phyloP scores from a whole-genome alignment of 30 jellyfish, hydroid and myxozoan genomes.

The Sanderia malayensis region DNA sequence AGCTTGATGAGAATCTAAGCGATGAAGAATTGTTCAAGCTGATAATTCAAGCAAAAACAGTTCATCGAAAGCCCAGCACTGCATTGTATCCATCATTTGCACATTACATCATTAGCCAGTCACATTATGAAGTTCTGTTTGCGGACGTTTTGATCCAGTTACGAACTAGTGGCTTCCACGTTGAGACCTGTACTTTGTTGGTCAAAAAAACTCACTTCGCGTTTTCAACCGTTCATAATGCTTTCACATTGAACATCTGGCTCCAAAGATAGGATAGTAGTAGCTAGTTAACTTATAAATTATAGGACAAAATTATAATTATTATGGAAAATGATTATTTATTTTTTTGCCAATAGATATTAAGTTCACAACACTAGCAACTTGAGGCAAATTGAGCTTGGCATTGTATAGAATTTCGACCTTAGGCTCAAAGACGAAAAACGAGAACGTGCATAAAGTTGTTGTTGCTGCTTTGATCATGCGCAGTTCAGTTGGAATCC shows the following conservation, averaged over 20 bases:
- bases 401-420: too few species aligned
- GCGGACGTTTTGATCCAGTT: constrained; percentile 43
- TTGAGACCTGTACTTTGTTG: constrained; percentile 59
- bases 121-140: constrained; percentile 20
- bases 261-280: constrained; percentile 52
- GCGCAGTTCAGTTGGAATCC: too few species aligned
- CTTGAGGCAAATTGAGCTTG: too few species aligned
- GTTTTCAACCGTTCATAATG: constrained; percentile 32
- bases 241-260: constrained; percentile 46
- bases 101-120: constrained; percentile 12
- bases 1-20: constrained; percentile 6
- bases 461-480: too few species aligned
- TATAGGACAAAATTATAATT: too few species aligned
- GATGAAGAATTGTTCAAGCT: constrained; percentile 32
- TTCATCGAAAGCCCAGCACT: constrained; percentile 17
- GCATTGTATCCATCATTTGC: constrained; percentile 33
- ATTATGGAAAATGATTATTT: background rate
- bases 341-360: too few species aligned
- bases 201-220: constrained; percentile 20
- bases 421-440: too few species aligned
- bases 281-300: too few species aligned
- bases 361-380: too few species aligned
- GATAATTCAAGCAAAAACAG: constrained; percentile 18
- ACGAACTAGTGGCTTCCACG: constrained; percentile 43
- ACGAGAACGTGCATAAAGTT: too few species aligned